Conservation (phyloP, 2,113 vertebrate species). For the Gallinago paraguaiae region DNA sequence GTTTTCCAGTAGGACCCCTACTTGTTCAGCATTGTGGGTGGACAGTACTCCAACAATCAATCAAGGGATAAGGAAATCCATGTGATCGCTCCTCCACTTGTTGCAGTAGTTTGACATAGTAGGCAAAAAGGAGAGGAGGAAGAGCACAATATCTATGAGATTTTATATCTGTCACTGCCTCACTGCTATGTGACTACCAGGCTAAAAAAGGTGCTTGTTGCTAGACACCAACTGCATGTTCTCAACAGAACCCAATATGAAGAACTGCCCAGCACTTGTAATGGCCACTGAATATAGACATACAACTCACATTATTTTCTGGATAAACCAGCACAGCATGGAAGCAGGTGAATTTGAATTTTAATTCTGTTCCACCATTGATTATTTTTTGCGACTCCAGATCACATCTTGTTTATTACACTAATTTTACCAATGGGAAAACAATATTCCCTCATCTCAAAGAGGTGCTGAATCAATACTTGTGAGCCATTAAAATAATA, state of each 20-base stretch:
- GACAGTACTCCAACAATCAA: not conserved
- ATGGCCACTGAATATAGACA: not conserved
- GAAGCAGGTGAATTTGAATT: conserved; percentile 27
- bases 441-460: conserved; percentile 21
- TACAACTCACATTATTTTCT: not conserved
- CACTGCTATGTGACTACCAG: not conserved
- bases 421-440: not conserved
- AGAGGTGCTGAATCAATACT: conserved; percentile 45
- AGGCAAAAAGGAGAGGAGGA: not conserved
- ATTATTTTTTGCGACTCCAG: not conserved
- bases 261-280: not conserved
- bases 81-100: not conserved
- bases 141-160: not conserved
- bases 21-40: not conserved
- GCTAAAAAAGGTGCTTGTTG: not conserved
- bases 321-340: not conserved
- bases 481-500: conserved; percentile 22
- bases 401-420: conserved; percentile 57
- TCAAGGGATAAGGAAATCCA: conserved; percentile 33
- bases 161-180: not conserved
- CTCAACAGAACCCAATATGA: not conserved
- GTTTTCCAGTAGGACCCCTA: conserved; percentile 41
- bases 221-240: not conserved
- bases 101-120: not conserved
- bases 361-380: not conserved